Conservation (phyloP, 2,797 vertebrate genomes). For the Pygocentrus nattereri region DNA sequence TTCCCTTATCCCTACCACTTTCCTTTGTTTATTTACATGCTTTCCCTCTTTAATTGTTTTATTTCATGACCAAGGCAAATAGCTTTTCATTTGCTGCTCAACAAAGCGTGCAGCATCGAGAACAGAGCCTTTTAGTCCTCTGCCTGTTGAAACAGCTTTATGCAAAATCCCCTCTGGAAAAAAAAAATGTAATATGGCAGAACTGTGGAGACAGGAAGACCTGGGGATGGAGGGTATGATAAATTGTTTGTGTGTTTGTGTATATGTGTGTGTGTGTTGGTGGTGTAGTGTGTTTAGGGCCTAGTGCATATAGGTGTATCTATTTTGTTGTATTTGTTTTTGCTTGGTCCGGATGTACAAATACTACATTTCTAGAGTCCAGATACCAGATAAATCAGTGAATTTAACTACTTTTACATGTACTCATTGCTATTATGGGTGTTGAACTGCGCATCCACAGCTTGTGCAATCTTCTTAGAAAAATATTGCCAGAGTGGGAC, state of each 20-base stretch:
- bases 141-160: conserved; percentile 29
- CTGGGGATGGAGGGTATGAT: not conserved
- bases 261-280: conserved; percentile 25
- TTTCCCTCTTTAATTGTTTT: conserved; percentile 34
- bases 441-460: not conserved
- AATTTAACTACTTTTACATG: conserved; percentile 2
- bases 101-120: conserved; percentile 9
- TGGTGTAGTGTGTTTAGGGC: conserved; percentile 3
- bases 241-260: conserved; percentile 26
- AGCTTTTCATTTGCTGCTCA: conserved; percentile 31
- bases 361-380: not conserved
- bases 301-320: conserved; percentile 3
- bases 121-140: conserved; percentile 8
- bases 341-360: not conserved
- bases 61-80: conserved; percentile 8
- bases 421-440: not conserved
- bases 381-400: not conserved
- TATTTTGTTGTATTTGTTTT: not conserved
- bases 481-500: no score
- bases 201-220: conserved; percentile 11
- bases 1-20: not conserved
- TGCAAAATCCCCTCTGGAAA: conserved; percentile 52
- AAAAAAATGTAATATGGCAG: conserved; percentile 20
- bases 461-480: not conserved
- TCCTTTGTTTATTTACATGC: conserved; percentile 26